A percentile compares a stretch with the other conserved stretches of the same genome.
phyloP scores from a whole-genome alignment of 2,797 vertebrate genomes.

The Sciurus carolinensis region DNA sequence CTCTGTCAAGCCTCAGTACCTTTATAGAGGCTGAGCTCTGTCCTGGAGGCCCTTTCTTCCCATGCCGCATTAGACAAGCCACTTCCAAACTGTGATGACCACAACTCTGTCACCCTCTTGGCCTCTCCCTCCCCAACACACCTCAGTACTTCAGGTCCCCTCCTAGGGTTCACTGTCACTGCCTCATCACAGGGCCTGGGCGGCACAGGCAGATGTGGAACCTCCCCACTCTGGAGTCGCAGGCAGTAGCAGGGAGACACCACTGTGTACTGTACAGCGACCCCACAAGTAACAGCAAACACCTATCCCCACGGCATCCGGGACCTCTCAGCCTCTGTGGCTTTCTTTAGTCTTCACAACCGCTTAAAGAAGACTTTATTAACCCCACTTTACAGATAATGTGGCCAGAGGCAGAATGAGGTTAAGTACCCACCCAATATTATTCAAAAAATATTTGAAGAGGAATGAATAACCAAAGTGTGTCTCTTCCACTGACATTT shows the following conservation, averaged over 20 bases:
- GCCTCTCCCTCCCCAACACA: too few species aligned
- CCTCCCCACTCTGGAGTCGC: neutral
- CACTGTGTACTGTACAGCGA: neutral
- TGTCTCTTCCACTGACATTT: neutral
- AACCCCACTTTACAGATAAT: slow-evolving; percentile 24
- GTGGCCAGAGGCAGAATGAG: neutral
- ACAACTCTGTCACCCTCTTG: neutral
- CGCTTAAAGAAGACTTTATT: neutral
- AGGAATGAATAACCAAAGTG: neutral
- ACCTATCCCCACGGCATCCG: neutral
- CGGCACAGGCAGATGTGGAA: neutral
- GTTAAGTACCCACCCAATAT: neutral
- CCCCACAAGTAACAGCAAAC: neutral
- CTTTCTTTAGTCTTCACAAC: neutral
- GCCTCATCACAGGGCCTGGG: neutral
- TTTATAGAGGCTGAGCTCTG: neutral
- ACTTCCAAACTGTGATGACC: neutral
- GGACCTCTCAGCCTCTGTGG: neutral
- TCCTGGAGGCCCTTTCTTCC: neutral
- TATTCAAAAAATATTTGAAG: neutral
- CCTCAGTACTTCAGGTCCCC: neutral
- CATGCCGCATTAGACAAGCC: neutral
- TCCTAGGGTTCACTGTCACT: neutral
- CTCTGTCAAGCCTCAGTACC: neutral
- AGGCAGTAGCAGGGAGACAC: neutral